phyloP scores from a whole-genome alignment of 2,113 vertebrate species.

The Gallinago paraguaiae region DNA sequence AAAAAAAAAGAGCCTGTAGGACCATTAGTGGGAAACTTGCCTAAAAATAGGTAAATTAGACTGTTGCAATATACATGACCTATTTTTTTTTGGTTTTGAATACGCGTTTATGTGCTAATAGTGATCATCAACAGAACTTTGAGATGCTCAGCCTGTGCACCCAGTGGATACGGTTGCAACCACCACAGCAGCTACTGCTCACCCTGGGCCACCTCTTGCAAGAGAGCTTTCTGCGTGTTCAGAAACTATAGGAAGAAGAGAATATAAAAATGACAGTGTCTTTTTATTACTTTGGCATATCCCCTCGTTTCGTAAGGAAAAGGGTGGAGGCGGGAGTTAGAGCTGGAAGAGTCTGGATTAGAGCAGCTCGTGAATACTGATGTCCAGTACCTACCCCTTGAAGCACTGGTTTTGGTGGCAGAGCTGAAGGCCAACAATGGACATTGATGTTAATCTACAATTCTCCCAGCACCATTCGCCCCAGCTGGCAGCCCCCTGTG shows the following conservation, averaged over 20 bases:
- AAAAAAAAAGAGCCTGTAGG: not conserved
- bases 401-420: not conserved
- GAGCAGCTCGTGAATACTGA: no score
- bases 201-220: not conserved
- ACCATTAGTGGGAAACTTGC: not conserved
- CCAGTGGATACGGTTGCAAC: fast-evolving
- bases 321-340: not conserved
- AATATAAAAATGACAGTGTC: not conserved
- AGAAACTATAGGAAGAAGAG: not conserved
- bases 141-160: not conserved
- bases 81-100: not conserved
- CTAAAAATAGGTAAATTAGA: not conserved
- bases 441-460: not conserved
- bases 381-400: not conserved
- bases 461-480: no score
- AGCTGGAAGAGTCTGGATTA: not conserved
- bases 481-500: not conserved
- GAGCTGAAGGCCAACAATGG: not conserved
- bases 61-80: not conserved
- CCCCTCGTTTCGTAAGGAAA: not conserved
- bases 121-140: not conserved
- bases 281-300: not conserved
- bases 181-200: no score
- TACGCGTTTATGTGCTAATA: fast-evolving
- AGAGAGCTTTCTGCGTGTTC: not conserved